Percentiles rank a stretch among this genome's conserved stretches.
These are phyloP conservation scores for Drosophila nr. fundita DNA, from an alignment of 2,888 invertebrate genomes.

Conservation along the genomic window DNA sequence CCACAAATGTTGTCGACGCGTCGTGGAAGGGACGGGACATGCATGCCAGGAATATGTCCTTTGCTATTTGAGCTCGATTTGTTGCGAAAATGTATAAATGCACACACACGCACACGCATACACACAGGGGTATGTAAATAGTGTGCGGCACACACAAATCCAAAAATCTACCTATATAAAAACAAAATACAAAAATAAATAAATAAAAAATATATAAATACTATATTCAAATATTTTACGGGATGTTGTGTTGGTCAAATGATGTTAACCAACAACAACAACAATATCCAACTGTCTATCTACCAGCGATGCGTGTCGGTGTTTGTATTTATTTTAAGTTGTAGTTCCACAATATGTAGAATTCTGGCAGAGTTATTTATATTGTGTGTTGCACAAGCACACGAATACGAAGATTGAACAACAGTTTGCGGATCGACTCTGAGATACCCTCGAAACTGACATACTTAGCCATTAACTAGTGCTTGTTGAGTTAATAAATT, in stretches of 20 bases:
- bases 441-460: conserved; percentile 26
- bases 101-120: conserved; percentile 6
- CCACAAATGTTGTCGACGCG: conserved; percentile 46
- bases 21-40: conserved; percentile 17
- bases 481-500: background rate
- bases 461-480: background rate
- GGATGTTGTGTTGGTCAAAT: conserved; percentile 74
- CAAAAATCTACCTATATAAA: conserved; percentile 27
- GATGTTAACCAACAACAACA: conserved; percentile 53
- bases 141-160: conserved; percentile 21
- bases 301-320: conserved; percentile 3
- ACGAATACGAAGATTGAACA: conserved; percentile 9
- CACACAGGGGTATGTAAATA: conserved; percentile 17
- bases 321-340: conserved; percentile 40
- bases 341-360: conserved; percentile 74
- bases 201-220: background rate
- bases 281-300: conserved; percentile 42
- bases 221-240: conserved; percentile 67
- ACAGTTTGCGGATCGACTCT: conserved; percentile 3
- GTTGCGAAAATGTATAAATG: conserved; percentile 58
- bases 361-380: conserved; percentile 73
- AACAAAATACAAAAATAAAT: conserved; percentile 18
- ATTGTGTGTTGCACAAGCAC: conserved; percentile 50
- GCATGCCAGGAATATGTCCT: conserved; percentile 40
- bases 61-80: conserved; percentile 72